Evolutionary conservation across 2,113 vertebrate genomes (phyloP).

Genomic region (Microcebus ravelobensis): DNA sequence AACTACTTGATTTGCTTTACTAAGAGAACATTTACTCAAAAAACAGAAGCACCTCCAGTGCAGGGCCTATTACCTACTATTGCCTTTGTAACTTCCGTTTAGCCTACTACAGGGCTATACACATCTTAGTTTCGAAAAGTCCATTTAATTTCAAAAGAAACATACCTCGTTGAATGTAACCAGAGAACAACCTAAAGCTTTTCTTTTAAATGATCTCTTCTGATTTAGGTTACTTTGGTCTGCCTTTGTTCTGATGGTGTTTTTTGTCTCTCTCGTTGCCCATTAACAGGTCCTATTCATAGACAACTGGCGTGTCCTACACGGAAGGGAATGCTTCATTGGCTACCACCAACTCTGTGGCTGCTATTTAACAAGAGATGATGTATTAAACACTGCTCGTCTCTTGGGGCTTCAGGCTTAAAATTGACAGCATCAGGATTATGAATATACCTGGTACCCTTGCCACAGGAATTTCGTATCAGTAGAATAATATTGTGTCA

Average conservation of each 20-base stretch:
- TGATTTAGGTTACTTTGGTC: not conserved
- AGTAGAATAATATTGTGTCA: not conserved
- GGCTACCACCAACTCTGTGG: conserved; percentile 94
- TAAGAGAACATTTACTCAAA: not conserved
- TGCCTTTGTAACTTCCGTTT: conserved; percentile 21
- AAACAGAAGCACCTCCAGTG: not conserved
- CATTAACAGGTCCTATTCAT: conserved; percentile 91
- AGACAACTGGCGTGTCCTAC: conserved; percentile 95
- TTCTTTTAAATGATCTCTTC: conserved; percentile 1
- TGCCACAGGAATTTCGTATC: not conserved
- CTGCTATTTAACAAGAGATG: conserved; percentile 95
- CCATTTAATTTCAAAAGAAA: conserved; percentile 29
- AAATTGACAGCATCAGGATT: conserved; percentile 20
- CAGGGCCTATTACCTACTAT: not conserved
- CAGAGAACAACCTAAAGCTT: not conserved
- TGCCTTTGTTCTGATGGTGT: not conserved
- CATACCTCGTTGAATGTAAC: not conserved
- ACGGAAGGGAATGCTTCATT: conserved; percentile 94
- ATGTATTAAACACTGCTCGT: conserved; percentile 91
- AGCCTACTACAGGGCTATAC: not conserved
- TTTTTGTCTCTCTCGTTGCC: not conserved
- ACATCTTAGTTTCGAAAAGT: not conserved
- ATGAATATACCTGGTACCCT: not conserved
- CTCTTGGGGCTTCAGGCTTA: conserved; percentile 90
- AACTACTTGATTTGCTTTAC: conserved; percentile 19